Evolutionary conservation across 53 echinoderm and acorn worm genomes (phyloP), one percentile per base, ranked within the genome.

Genomic region (Temnopleurus reevesii): DNA sequence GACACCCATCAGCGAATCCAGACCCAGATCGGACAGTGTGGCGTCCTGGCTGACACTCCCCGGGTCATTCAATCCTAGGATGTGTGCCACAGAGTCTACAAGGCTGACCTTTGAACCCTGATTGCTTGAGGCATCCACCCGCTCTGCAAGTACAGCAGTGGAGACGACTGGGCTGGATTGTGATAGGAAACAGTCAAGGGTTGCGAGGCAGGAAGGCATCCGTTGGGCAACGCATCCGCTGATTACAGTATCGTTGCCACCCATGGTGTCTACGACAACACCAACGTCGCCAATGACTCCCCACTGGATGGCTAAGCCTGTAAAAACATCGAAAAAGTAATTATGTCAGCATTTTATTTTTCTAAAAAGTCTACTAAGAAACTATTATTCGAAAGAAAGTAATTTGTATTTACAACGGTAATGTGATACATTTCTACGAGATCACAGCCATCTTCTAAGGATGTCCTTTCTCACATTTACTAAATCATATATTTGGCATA

Each of bases 281-380:
- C 95, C 95, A 1, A 95, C 95, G 79, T 95, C 95, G 64, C 95
- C 95, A 38, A 95, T 95, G 4, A 92, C 95, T 45, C 95, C 95
- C 95, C 95, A 95, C 45, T 95, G 95, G 28, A 95, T 89, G 28
- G 95, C 95, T 31, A 93, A 46, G 41, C 95, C 95, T 95, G 84
- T 4, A 28, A 27, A 46, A 27, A 8, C 36, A 65, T 29, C 43
- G 35, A 18, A n/a, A n/a, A n/a, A n/a, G n/a, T n/a, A n/a, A n/a
- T n/a, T n/a, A n/a, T n/a, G n/a, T n/a, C n/a, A n/a, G n/a, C n/a
- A n/a, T n/a, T n/a, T n/a, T n/a, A n/a, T n/a, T n/a, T n/a, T n/a
- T n/a, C n/a, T n/a, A n/a, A n/a, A n/a, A n/a, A n/a, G n/a, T n/a
- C n/a, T n/a, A n/a, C n/a, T n/a, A n/a, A n/a, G n/a, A n/a, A n/a